Evolutionary conservation across 2,888 invertebrate genomes (phyloP).

Genomic region (Branchellion lobata): DNA sequence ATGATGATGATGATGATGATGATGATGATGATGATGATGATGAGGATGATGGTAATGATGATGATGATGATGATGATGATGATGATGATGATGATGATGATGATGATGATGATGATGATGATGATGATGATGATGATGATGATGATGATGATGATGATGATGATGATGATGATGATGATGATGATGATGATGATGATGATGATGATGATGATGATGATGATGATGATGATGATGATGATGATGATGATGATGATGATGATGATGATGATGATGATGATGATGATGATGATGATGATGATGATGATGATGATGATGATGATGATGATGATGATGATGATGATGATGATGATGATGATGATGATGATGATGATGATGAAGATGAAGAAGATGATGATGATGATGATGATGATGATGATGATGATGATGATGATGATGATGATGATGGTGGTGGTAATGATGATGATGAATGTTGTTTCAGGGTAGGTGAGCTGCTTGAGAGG

Average conservation of each 20-base stretch:
- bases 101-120: too few species aligned
- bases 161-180: too few species aligned
- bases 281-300: slow-evolving; percentile 12
- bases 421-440: slow-evolving; percentile 32
- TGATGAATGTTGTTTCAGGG: slow-evolving; percentile 40
- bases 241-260: too few species aligned
- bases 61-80: too few species aligned
- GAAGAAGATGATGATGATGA: slow-evolving; percentile 10
- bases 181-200: too few species aligned
- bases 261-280: slow-evolving; percentile 16
- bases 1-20: background rate
- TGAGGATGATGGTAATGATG: slow-evolving; percentile 7
- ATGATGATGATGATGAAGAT: too few species aligned
- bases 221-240: too few species aligned
- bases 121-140: too few species aligned
- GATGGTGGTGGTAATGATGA: slow-evolving; percentile 36
- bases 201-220: too few species aligned
- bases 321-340: slow-evolving; percentile 25
- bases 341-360: too few species aligned
- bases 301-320: slow-evolving; percentile 26
- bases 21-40: slow-evolving; percentile 31
- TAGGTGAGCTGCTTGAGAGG: slow-evolving; percentile 48
- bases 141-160: too few species aligned
- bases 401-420: slow-evolving; percentile 24
- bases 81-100: too few species aligned